These are phyloP conservation scores for Acronicta alni DNA, from an alignment of 2,888 invertebrate species.

Conservation along the genomic window DNA sequence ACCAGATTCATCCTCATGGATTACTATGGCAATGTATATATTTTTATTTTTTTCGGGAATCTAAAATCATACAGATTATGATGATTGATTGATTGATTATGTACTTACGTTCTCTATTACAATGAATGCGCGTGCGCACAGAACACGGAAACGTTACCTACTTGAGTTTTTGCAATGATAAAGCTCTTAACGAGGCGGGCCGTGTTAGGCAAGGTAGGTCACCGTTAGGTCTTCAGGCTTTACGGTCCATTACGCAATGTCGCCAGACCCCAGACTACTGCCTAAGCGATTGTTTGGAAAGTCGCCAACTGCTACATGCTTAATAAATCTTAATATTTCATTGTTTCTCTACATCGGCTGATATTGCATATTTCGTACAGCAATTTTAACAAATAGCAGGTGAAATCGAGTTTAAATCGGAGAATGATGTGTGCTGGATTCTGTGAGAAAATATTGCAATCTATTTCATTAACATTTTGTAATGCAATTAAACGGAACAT, in stretches of 20 bases:
- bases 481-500: constrained; percentile 17
- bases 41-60: neutral
- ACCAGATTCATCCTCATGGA: constrained; percentile 6
- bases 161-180: constrained; percentile 27
- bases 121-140: neutral
- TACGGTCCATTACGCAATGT: constrained; percentile 49
- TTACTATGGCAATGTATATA: too few relatives aligned
- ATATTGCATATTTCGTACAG: constrained; percentile 66
- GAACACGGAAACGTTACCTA: constrained; percentile 19
- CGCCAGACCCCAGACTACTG: constrained; percentile 19
- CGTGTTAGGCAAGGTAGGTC: constrained; percentile 36
- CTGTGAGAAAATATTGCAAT: constrained; percentile 43
- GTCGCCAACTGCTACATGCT: constrained; percentile 63
- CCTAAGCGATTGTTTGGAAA: constrained; percentile 68
- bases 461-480: constrained; percentile 20
- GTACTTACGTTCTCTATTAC: neutral
- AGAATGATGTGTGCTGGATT: constrained; percentile 57
- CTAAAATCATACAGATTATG: neutral
- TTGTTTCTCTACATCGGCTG: constrained; percentile 72
- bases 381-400: constrained; percentile 59
- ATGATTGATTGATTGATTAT: constrained; percentile 1
- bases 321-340: constrained; percentile 74
- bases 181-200: constrained; percentile 15
- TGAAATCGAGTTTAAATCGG: constrained; percentile 63
- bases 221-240: constrained; percentile 37